Evolutionary conservation across 2,888 invertebrate species (phyloP), one percentile per base, ranked within the genome.

Genomic region (Lottia scabra): DNA sequence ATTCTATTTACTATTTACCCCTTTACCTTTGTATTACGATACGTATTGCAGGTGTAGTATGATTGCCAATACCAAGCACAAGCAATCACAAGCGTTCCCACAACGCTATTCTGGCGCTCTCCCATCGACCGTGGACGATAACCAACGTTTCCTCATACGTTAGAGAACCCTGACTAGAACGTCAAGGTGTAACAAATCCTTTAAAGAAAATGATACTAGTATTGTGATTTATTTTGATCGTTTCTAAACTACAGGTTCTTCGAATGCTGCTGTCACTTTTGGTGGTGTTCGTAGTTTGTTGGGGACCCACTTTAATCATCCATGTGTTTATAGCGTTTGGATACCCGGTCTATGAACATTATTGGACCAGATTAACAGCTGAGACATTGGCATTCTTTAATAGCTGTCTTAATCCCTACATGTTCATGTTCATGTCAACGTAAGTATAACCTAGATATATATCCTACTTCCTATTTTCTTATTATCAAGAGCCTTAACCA

Each of bases 351-450:
- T 2, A 27, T 0, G 48, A 74, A 16, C 48, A 56, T 23, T 71
- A 75, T 6, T 65, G 63, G 13, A 70, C 74, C 16, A 56, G 74
- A n/a, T 63, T 75, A 2, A 67, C 64, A 1, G 72, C 71, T 8
- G 74, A 77, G 44, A 62, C 72, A 4, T 63, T 79, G 13, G 74
- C 78, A 2, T 79, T 76, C 70, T 19, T 74, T 44, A 78, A 78
- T 65, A 78, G 80, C 62, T 71, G 77, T n/a, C 48, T 77, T 23
- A 79, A 78, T 56, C 80, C 80, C 6, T 76, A 78, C 62, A 65
- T 80, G 62, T 80, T 78, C 71, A 80, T 80, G 73, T 72, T 73
- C 0, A 77, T 80, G 76, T 80, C 80, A 12, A 74, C 77, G 80
- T 80, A 73, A 80, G 78, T 78, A n/a, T n/a, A 26, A n/a, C n/a